Percentiles rank a stretch among this genome's conserved stretches.
Evolutionary conservation across 2,888 invertebrate genomes (phyloP).

Genomic region (Sinohyriopsis cumingii): DNA sequence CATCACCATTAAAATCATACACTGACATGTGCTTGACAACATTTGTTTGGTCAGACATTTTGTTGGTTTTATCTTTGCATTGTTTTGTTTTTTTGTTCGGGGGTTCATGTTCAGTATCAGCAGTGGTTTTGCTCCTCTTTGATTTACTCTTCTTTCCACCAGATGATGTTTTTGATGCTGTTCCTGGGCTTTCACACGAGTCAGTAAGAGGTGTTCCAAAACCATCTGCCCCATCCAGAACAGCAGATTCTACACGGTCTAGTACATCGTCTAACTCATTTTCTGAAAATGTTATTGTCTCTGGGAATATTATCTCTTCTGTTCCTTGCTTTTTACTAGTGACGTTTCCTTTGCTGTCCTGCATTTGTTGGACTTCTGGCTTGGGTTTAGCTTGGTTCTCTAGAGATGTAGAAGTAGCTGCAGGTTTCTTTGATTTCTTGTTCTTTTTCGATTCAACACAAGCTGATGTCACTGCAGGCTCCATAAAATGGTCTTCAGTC

Average conservation of each 20-base stretch:
- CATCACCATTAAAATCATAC: constrained; percentile 57
- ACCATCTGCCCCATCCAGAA: too few relatives aligned
- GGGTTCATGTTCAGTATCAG: constrained; percentile 39
- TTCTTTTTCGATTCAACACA: constrained; percentile 6
- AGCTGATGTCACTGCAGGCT: constrained; percentile 7
- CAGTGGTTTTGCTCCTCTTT: constrained; percentile 36
- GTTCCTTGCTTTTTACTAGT: constrained; percentile 15
- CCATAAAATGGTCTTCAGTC: constrained; percentile 38
- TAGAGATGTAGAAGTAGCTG: not conserved
- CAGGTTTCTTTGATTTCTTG: constrained; percentile 25
- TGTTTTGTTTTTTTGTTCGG: constrained; percentile 41
- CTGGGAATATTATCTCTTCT: constrained; percentile 46
- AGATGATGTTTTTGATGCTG: constrained; percentile 6
- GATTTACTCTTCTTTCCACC: constrained; percentile 44
- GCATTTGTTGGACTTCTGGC: constrained; percentile 5
- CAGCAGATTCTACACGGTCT: constrained; percentile 63
- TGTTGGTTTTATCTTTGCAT: constrained; percentile 26
- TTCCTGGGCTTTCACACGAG: not conserved
- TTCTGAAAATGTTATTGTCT: constrained; percentile 62
- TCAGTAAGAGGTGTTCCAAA: too few relatives aligned
- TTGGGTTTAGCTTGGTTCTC: constrained; percentile 1
- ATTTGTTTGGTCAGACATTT: constrained; percentile 12
- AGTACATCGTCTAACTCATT: constrained; percentile 64
- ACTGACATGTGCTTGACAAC: constrained; percentile 43
- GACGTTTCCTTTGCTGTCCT: constrained; percentile 5